Base-by-base conservation (phyloP, 2,113 vertebrate genomes). In the Ariopsis seemanni region DNA sequence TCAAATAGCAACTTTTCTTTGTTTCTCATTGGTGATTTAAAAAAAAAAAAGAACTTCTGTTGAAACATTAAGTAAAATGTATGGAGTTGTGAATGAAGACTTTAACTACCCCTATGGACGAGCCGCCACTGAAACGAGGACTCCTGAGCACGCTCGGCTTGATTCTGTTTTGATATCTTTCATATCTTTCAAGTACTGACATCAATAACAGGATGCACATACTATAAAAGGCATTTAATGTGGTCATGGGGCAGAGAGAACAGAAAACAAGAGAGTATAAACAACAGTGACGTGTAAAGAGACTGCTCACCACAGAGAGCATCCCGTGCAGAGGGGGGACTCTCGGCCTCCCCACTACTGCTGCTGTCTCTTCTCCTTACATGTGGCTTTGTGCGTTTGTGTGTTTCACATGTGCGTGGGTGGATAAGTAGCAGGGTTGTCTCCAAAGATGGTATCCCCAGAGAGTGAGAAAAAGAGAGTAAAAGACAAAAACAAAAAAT, bases 371-470 rank as follows among this genome's bases (percentile, higher is more conserved):
- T 86, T 75, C 87, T 90, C 72, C 89, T 88, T 89, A 89, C 84
- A 91, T 91, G 89, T 91, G 90, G 87, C 87, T 89, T 83, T 88
- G 55, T 48, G 22, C 11, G 63, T 86, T 57, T 72, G 83, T 85
- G 85, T 90, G 88, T 89, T 71, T 84, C 22, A 57, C 60, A 79
- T 53, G 74, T 92, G 94, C 67, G 93, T 93, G 92, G 93, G 94
- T 87, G 92, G 93, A 82, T 69, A 77, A 71, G 72, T 55, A 85
- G 92, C 91, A 88, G 93, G 93, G 93, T 93, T 94, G 92, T 93
- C 92, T 93, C 91, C 93, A 91, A 91, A 89, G 84, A 90, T 92
- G 94, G 94, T 91, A 94, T 94, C 94, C 94, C 94, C 92, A 65
- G 91, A 90, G 83, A 89, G 53, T 86, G 84, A 88, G 88, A 91